Percentiles rank a stretch among this genome's conserved stretches.
These are phyloP conservation scores for Campoplex capitator DNA, from an alignment of 2,888 invertebrate species.

Conservation along the genomic window DNA sequence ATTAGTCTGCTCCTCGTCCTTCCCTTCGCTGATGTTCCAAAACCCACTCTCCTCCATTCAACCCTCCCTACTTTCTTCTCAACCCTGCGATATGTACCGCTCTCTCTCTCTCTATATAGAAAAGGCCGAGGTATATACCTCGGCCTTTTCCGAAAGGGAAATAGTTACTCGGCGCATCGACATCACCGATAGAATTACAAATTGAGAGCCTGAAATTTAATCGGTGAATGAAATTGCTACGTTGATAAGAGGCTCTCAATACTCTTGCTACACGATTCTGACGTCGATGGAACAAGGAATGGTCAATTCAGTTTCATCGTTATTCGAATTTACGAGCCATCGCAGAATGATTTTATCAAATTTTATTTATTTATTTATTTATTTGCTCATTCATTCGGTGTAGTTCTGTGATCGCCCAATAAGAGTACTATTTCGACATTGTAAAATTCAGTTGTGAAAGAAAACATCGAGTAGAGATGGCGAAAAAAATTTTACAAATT, in stretches of 20 bases:
- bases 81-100: background rate
- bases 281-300: background rate
- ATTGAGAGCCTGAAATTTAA: conserved; percentile 64
- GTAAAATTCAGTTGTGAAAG: background rate
- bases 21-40: background rate
- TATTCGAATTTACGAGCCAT: background rate
- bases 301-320: background rate
- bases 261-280: background rate
- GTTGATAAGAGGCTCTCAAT: conserved; percentile 32
- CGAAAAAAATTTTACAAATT: background rate
- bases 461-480: background rate
- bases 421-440: background rate
- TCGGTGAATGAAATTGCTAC: conserved; percentile 55
- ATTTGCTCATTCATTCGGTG: background rate
- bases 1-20: conserved; percentile 27
- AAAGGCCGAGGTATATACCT: too few species aligned
- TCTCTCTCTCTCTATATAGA: too few species aligned
- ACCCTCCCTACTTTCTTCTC: background rate
- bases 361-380: background rate
- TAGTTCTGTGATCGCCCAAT: background rate
- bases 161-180: background rate
- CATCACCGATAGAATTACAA: conserved; percentile 60
- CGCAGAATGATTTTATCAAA: too few species aligned
- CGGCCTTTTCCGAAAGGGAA: conserved; percentile 32
- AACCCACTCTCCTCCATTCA: background rate